Evolutionary conservation across 92 coral and sea anemone species (phyloP).

Genomic region (Blastomussa wellsi): DNA sequence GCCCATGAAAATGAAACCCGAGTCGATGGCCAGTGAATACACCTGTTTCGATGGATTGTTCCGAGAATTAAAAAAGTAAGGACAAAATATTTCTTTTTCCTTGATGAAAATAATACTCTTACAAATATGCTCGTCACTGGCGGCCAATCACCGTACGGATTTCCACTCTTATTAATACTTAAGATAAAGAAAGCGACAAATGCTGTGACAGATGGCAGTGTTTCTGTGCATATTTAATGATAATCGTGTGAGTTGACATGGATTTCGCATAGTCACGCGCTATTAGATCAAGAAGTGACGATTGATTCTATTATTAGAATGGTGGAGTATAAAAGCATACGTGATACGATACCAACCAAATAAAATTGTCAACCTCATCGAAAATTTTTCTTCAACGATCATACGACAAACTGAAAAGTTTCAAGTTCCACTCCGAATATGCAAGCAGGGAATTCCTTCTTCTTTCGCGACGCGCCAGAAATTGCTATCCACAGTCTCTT

Average conservation of each 20-base stretch:
- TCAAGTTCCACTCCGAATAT: conserved; percentile 12
- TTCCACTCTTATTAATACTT: not conserved
- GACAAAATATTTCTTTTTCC: not conserved
- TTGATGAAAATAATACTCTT: not conserved
- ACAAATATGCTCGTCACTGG: not conserved
- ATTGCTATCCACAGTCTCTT: conserved; percentile 67
- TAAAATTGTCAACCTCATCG: not conserved
- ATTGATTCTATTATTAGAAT: not conserved
- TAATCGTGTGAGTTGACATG: conserved; percentile 1
- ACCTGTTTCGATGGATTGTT: not conserved
- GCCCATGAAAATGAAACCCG: not conserved
- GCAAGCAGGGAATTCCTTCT: conserved; percentile 73
- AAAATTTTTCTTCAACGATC: not conserved
- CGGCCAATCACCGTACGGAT: not conserved
- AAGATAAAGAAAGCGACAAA: not conserved
- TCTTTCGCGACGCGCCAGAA: conserved; percentile 51
- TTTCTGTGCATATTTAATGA: not conserved
- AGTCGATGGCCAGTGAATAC: not conserved
- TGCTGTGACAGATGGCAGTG: not conserved
- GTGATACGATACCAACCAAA: not conserved
- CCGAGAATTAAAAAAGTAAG: not conserved
- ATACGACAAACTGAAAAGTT: not conserved
- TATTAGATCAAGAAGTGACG: not conserved
- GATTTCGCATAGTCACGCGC: conserved; percentile 1
- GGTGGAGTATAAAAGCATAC: not conserved